Conservation (phyloP, 2,888 invertebrate species). For the Eurois occulta region DNA sequence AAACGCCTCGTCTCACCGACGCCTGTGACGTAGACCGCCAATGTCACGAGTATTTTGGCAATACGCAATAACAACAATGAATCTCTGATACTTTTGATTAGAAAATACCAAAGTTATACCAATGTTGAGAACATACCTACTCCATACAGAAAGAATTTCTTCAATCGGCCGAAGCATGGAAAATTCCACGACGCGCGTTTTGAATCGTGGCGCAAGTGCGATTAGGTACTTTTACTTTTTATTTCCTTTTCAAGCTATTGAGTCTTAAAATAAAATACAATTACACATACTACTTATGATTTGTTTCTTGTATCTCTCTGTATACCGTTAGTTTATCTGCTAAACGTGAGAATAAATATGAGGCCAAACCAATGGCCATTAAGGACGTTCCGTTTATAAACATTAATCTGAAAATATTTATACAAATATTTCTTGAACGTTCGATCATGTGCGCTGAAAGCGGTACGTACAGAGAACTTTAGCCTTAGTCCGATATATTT, state of each 20-base stretch:
- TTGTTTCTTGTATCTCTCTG: not conserved
- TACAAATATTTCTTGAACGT: constrained; percentile 61
- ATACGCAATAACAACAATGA: constrained; percentile 60
- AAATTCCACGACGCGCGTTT: constrained; percentile 62
- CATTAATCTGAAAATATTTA: constrained; percentile 72
- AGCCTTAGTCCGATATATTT: constrained; percentile 4
- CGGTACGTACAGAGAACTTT: constrained; percentile 17
- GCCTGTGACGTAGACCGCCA: constrained; percentile 76
- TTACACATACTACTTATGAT: not conserved
- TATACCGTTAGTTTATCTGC: constrained; percentile 41
- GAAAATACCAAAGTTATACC: constrained; percentile 40
- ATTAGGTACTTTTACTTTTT: constrained; percentile 66
- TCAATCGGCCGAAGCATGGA: constrained; percentile 57
- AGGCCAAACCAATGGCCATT: constrained; percentile 62
- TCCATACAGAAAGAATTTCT: constrained; percentile 41
- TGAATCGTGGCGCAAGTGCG: constrained; percentile 56
- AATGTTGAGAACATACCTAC: constrained; percentile 15
- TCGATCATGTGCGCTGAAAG: constrained; percentile 23
- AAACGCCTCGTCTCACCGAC: constrained; percentile 74
- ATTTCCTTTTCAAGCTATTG: constrained; percentile 32
- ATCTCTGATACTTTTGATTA: constrained; percentile 41
- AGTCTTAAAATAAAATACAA: constrained; percentile 28
- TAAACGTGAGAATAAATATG: constrained; percentile 52
- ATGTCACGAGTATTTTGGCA: constrained; percentile 74
- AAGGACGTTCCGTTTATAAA: constrained; percentile 78